These are phyloP conservation scores for Pecten maximus DNA, from an alignment of 2,888 invertebrate genomes.

Conservation along the genomic window DNA sequence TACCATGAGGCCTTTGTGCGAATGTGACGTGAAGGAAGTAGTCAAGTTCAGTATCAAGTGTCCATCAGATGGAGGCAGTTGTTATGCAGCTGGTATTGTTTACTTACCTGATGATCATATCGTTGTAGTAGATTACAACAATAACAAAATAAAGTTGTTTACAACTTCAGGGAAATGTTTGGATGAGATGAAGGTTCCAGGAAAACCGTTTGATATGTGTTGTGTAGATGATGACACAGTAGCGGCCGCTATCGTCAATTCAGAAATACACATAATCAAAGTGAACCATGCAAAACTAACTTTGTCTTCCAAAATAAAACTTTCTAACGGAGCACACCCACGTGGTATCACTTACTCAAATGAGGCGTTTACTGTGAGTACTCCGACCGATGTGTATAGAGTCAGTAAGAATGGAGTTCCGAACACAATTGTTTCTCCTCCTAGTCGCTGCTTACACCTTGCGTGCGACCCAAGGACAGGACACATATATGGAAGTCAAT, in stretches of 20 bases:
- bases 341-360: background rate
- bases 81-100: background rate
- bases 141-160: background rate
- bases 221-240: background rate
- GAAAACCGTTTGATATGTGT: background rate
- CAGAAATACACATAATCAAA: background rate
- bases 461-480: background rate
- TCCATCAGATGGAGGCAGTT: background rate
- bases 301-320: background rate
- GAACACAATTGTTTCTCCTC: background rate
- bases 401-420: background rate
- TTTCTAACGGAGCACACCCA: background rate
- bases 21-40: background rate
- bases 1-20: background rate
- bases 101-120: background rate
- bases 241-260: background rate
- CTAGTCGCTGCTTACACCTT: background rate
- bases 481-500: background rate
- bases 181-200: background rate
- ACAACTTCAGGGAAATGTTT: background rate
- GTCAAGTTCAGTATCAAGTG: background rate
- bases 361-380: background rate
- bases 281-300: background rate
- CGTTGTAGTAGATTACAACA: background rate
- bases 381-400: background rate